Evolutionary conservation across 2,888 invertebrate genomes (phyloP).

Genomic region (Zele albiditarsus): DNA sequence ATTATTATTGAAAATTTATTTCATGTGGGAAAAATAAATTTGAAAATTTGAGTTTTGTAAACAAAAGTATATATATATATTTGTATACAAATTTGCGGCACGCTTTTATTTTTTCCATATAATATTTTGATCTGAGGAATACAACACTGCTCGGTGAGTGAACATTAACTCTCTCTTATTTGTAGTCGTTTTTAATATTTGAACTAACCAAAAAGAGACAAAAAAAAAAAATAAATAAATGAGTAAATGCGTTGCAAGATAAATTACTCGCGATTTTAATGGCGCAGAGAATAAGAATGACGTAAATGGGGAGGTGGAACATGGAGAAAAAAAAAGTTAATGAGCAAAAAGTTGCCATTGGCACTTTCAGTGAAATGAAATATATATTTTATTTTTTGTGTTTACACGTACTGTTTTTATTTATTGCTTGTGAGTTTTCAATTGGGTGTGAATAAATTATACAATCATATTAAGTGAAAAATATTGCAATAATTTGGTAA

Average conservation of each 20-base stretch:
- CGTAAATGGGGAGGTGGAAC: background rate
- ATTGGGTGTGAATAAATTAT: background rate
- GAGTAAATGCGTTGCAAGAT: background rate
- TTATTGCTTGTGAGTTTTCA: background rate
- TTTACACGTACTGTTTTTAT: conserved; percentile 3
- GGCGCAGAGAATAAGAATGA: background rate
- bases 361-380: conserved; percentile 1
- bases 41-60: background rate
- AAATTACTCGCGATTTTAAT: conserved; percentile 2
- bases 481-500: no score
- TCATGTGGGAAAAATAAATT: no score
- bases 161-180: background rate
- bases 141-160: conserved; percentile 33
- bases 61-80: background rate
- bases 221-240: background rate
- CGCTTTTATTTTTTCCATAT: background rate
- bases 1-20: no score
- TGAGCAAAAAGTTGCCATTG: background rate
- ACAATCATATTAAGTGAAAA: conserved; percentile 39
- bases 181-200: background rate
- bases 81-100: background rate
- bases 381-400: background rate
- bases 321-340: background rate
- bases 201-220: background rate
- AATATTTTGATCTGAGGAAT: conserved; percentile 9